These are phyloP conservation scores for Pseudoips prasinana DNA, from an alignment of 2,888 invertebrate genomes.

Conservation along the genomic window DNA sequence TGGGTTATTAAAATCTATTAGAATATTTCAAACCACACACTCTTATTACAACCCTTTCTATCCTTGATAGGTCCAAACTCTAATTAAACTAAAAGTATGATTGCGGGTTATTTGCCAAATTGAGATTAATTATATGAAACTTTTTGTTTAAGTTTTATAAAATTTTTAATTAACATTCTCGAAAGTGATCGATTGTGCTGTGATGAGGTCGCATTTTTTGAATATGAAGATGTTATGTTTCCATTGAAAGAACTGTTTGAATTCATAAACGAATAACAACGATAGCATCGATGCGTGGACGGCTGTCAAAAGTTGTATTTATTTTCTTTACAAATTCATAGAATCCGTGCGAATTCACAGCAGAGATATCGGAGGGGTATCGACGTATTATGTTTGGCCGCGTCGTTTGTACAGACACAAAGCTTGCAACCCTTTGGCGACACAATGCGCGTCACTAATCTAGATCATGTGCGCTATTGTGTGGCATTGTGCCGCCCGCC, in stretches of 20 bases:
- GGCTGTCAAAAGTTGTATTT: constrained; percentile 81
- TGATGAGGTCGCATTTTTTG: constrained; percentile 13
- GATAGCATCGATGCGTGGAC: constrained; percentile 68
- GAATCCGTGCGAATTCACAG: constrained; percentile 72
- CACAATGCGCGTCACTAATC: constrained; percentile 80
- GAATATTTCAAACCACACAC: constrained; percentile 61
- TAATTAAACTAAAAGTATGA: constrained; percentile 74
- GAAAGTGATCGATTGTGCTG: constrained; percentile 16
- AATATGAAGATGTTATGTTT: constrained; percentile 36
- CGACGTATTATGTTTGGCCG: constrained; percentile 57
- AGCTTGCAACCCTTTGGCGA: constrained; percentile 76
- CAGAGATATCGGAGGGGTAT: constrained; percentile 72
- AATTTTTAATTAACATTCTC: constrained; percentile 12
- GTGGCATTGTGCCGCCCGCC: constrained; percentile 49
- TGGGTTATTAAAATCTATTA: constrained; percentile 77
- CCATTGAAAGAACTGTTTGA: constrained; percentile 55
- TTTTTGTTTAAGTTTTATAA: constrained; percentile 13
- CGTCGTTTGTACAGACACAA: constrained; percentile 60
- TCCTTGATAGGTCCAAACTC: constrained; percentile 53
- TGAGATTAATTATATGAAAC: constrained; percentile 47
- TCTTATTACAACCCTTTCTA: constrained; percentile 46
- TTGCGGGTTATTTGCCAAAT: constrained; percentile 52
- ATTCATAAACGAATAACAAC: constrained; percentile 69
- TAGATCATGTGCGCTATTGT: constrained; percentile 79
- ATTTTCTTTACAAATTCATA: constrained; percentile 81